Evolutionary conservation across 2,113 vertebrate species (phyloP).

Genomic region (Cathartes aura): DNA sequence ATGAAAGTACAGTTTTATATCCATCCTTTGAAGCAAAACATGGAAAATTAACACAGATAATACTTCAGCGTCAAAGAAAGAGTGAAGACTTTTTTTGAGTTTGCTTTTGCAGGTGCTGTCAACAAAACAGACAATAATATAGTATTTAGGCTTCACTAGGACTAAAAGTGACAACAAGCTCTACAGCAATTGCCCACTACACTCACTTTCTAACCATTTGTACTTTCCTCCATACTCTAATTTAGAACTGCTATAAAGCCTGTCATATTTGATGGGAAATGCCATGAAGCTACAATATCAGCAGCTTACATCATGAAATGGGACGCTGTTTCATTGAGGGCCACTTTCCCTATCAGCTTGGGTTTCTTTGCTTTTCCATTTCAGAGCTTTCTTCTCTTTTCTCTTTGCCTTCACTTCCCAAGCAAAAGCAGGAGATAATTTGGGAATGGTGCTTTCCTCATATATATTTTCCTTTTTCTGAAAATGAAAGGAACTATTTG

Average conservation of each 20-base stretch:
- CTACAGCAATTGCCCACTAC: not conserved
- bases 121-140: slow-evolving; percentile 22
- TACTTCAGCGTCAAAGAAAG: not conserved
- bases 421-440: not conserved
- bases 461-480: not conserved
- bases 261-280: slow-evolving; percentile 67
- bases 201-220: slow-evolving; percentile 36
- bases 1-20: not conserved
- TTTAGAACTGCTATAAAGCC: slow-evolving; percentile 53
- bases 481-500: not conserved
- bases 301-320: slow-evolving; percentile 28
- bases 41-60: slow-evolving; percentile 9
- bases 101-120: slow-evolving; percentile 25
- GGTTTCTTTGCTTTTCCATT: not conserved
- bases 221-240: slow-evolving; percentile 37
- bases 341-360: slow-evolving; percentile 16
- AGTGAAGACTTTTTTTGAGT: not conserved
- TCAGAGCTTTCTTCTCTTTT: not conserved
- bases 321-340: slow-evolving; percentile 13
- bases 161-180: slow-evolving; percentile 22
- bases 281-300: slow-evolving; percentile 39
- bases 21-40: not conserved
- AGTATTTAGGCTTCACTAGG: slow-evolving; percentile 26
- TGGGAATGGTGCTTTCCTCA: not conserved
- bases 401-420: not conserved